These are phyloP conservation scores for Horisme vitalbata DNA, from an alignment of 2,888 invertebrate species.

Conservation along the genomic window DNA sequence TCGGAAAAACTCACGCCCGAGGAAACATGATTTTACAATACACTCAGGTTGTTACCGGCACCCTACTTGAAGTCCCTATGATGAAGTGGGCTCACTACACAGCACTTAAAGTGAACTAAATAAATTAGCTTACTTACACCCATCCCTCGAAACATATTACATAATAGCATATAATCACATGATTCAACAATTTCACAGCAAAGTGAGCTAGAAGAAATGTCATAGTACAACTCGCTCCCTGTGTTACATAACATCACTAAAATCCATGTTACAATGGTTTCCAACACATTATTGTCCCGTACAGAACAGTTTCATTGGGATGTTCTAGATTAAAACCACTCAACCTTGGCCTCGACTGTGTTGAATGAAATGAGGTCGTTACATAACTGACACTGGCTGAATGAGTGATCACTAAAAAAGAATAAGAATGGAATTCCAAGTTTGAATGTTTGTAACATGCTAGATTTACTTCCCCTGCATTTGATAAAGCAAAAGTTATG, in stretches of 20 bases:
- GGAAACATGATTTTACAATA: constrained; percentile 40
- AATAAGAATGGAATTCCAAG: constrained; percentile 25
- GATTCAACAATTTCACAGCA: constrained; percentile 60
- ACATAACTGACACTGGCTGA: constrained; percentile 64
- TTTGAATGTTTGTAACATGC: constrained; percentile 18
- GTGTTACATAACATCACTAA: constrained; percentile 34
- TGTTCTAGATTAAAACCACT: constrained; percentile 31
- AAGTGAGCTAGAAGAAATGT: constrained; percentile 38
- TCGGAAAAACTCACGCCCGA: constrained; percentile 68
- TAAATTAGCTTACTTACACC: constrained; percentile 49
- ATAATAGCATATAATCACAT: constrained; percentile 72
- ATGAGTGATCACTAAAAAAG: constrained; percentile 43
- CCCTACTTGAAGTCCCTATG: constrained; percentile 34
- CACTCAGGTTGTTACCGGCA: constrained; percentile 34
- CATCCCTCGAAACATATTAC: constrained; percentile 59
- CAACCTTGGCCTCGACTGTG: constrained; percentile 60
- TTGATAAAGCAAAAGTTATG: constrained; percentile 47
- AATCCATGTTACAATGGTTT: constrained; percentile 16
- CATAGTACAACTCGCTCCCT: constrained; percentile 52
- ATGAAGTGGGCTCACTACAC: constrained; percentile 44
- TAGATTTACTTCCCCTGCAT: constrained; percentile 35
- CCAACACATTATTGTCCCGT: constrained; percentile 13
- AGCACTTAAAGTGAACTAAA: constrained; percentile 53
- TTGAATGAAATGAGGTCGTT: constrained; percentile 57
- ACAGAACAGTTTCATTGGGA: constrained; percentile 18